phyloP scores from a whole-genome alignment of 2,113 vertebrate species.

The Opisthocomus hoazin region DNA sequence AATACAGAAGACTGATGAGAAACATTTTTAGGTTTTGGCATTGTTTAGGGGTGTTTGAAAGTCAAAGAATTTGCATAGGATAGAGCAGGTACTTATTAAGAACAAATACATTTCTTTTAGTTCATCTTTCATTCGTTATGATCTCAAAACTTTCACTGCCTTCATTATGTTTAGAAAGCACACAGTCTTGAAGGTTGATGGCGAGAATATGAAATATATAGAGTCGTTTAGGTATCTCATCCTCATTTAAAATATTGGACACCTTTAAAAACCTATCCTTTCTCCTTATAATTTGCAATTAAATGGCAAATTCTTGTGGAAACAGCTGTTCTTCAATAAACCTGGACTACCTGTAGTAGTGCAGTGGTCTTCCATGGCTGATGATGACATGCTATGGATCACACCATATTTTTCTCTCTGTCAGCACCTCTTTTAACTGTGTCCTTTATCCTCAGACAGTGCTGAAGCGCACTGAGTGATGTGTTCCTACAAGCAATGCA shows the following conservation, averaged over 20 bases:
- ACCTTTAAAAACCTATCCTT: background rate
- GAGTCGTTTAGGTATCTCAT: background rate
- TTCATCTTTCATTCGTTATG: background rate
- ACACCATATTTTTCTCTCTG: background rate
- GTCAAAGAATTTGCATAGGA: background rate
- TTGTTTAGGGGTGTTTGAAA: background rate
- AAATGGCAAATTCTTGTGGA: background rate
- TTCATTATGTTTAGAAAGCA: background rate
- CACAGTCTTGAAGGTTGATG: background rate
- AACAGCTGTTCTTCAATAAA: background rate
- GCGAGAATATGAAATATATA: background rate
- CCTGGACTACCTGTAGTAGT: background rate
- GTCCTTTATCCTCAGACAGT: background rate
- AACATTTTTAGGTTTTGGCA: background rate
- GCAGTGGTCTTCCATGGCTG: background rate
- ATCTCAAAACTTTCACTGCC: background rate
- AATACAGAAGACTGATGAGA: background rate
- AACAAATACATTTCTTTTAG: background rate
- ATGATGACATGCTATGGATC: background rate
- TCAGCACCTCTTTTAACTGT: background rate
- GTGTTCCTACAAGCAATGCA: background rate
- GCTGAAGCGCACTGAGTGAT: background rate
- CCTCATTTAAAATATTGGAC: background rate
- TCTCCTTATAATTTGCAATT: background rate
- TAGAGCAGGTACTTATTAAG: background rate